Base-by-base conservation (phyloP, 2,113 vertebrate genomes). In the Spea bombifrons region DNA sequence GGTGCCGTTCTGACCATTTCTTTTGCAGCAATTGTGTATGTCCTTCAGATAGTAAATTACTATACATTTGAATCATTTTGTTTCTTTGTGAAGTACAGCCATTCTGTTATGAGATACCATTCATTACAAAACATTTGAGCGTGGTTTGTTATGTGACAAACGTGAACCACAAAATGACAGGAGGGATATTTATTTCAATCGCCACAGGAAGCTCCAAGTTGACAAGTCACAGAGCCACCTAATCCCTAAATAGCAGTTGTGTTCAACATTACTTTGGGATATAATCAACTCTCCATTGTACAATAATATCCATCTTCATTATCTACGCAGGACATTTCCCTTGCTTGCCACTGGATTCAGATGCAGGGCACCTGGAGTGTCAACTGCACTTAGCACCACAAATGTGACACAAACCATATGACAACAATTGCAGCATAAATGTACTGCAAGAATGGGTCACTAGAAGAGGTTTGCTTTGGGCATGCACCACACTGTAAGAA, bases 101-200 rank as follows among this genome's bases (percentile, higher is more conserved):
- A 12, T 13, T 59, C 10, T 10, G 55, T 13, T 10, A 5, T 59
- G 55, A 13, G 10, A 59, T 59, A 12, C 10, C 8, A 13, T 59
- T 59, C 6, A 30, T 30, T 30, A 30, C 30, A 1, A 30, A 59
- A 9, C 55, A 59, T 59, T 59, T 13, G 15, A 59, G 55, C 12
- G 5, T 13, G 4, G 10, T 59, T 8, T 8, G 8, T 2, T n/a
- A 5, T 5, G 70, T 49, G 8, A 70, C 9, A 5, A 78, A 71
- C 61, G 30, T 30, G 1, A 65, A 72, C 71, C 76, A 78, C 46
- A 66, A 47, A 3, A 65, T 71, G 59, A 72, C 68, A 72, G 68
- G 76, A 78, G 77, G 72, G 52, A 43, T 66, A 66, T 80, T 80
- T 80, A 80, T 80, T 80, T 46, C 57, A 50, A 43, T 57, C 73